These are phyloP conservation scores for Limnephilus lunatus DNA, from an alignment of 2,888 invertebrate species.

Conservation along the genomic window DNA sequence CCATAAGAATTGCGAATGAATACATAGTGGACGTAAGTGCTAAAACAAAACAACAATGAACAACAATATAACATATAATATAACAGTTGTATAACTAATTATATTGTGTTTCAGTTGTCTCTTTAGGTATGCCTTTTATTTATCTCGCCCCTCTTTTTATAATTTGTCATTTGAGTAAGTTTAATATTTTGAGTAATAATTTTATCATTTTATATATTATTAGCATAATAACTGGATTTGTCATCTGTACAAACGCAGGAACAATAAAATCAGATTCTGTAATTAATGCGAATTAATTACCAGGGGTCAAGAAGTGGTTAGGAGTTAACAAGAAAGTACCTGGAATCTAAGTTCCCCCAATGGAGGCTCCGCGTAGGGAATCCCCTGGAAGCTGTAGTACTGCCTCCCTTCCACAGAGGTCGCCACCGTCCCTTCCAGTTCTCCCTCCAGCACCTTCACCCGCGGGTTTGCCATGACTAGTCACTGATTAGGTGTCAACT, in stretches of 20 bases:
- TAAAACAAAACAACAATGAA: not conserved
- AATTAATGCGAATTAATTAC: not conserved
- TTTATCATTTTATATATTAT: too few species aligned
- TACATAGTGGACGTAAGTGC: not conserved
- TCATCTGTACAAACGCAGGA: too few species aligned
- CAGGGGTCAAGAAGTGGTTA: not conserved
- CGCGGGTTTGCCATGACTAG: slow-evolving; percentile 35
- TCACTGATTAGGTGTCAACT: not conserved
- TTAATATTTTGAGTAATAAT: too few species aligned
- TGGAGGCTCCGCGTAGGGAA: slow-evolving; percentile 64
- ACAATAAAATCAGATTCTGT: too few species aligned
- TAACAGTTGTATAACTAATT: too few species aligned
- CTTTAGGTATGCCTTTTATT: too few species aligned
- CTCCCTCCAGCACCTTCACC: slow-evolving; percentile 57
- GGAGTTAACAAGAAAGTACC: slow-evolving; percentile 36
- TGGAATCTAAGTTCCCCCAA: slow-evolving; percentile 61
- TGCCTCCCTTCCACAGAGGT: slow-evolving; percentile 47
- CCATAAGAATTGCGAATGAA: not conserved
- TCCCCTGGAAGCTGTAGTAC: slow-evolving; percentile 58
- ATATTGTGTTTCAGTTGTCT: too few species aligned
- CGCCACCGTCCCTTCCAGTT: slow-evolving; percentile 51
- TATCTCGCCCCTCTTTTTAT: too few species aligned
- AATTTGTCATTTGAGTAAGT: too few species aligned
- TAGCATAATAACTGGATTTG: too few species aligned
- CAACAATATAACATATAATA: too few species aligned